These are phyloP conservation scores for Drosophila rubida DNA, from an alignment of 2,888 invertebrate genomes.

Conservation along the genomic window DNA sequence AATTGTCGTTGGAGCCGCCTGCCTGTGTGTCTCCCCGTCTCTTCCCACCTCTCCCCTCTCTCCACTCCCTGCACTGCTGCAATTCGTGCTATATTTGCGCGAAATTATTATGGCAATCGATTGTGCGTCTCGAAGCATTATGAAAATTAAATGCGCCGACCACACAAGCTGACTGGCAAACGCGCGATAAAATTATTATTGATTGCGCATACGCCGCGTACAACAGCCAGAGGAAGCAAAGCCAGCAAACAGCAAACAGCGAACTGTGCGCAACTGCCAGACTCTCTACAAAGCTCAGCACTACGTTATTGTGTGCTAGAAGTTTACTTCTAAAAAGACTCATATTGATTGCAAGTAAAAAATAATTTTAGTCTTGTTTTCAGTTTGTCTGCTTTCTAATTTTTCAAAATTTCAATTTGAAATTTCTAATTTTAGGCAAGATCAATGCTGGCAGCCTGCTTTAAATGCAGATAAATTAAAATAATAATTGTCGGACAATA, in stretches of 20 bases:
- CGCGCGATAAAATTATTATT: conserved; percentile 73
- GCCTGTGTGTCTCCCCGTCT: neutral
- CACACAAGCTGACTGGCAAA: conserved; percentile 48
- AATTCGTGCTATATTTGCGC: conserved; percentile 62
- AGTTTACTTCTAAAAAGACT: too few relatives aligned
- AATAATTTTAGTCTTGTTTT: too few relatives aligned
- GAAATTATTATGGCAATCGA: conserved; percentile 79
- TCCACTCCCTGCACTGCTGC: conserved; percentile 6
- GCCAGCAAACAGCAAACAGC: conserved; percentile 4
- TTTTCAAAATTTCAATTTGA: too few relatives aligned
- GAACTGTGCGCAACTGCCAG: conserved; percentile 1
- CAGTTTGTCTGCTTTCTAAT: too few relatives aligned
- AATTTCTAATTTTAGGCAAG: too few relatives aligned
- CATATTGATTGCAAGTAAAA: too few relatives aligned
- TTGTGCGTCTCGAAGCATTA: conserved; percentile 58
- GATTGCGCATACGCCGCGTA: conserved; percentile 74
- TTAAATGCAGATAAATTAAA: too few relatives aligned
- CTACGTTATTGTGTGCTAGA: too few relatives aligned
- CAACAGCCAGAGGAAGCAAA: conserved; percentile 48
- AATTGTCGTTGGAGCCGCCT: conserved; percentile 56
- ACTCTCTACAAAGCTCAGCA: conserved; percentile 9
- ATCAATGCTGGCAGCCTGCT: too few relatives aligned
- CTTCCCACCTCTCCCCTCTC: neutral
- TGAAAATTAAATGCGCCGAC: conserved; percentile 63
- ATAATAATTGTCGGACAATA: too few relatives aligned